A percentile compares a stretch with the other conserved stretches of the same genome.
Evolutionary conservation across 1,140 invertebrate species (phyloP).

Genomic region (Homalodisca vitripennis): DNA sequence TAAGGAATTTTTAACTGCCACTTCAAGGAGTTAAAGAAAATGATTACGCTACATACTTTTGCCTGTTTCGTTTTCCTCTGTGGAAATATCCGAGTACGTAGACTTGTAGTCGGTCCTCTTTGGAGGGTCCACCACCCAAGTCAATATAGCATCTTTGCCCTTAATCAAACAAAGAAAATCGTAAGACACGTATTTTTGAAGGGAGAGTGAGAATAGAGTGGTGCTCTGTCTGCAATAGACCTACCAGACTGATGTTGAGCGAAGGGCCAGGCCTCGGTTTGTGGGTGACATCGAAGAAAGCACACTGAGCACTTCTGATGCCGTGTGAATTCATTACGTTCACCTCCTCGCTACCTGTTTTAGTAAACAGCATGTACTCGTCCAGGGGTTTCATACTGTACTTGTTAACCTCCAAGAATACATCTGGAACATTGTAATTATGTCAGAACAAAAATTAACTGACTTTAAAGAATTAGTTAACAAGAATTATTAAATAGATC

Average conservation of each 20-base stretch:
- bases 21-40: no score
- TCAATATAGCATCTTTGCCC: constrained; percentile 61
- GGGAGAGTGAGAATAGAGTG: no score
- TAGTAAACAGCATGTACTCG: constrained; percentile 85
- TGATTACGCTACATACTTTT: constrained; percentile 61
- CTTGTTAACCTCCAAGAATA: constrained; percentile 76
- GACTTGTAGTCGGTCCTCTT: constrained; percentile 70
- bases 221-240: no score
- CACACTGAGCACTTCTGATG: constrained; percentile 79
- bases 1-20: no score
- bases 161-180: no score
- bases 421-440: no score
- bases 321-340: constrained; percentile 78
- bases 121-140: constrained; percentile 79
- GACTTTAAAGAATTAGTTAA: no score
- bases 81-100: constrained; percentile 64
- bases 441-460: no score
- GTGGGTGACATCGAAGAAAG: constrained; percentile 66
- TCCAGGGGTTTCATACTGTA: constrained; percentile 79
- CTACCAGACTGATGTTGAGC: constrained; percentile 65
- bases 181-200: no score
- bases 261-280: constrained; percentile 60
- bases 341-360: constrained; percentile 74
- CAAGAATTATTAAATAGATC: no score
- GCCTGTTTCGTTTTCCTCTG: constrained; percentile 70